Conservation (phyloP, 2,888 invertebrate species). For the Buathra laborator region DNA sequence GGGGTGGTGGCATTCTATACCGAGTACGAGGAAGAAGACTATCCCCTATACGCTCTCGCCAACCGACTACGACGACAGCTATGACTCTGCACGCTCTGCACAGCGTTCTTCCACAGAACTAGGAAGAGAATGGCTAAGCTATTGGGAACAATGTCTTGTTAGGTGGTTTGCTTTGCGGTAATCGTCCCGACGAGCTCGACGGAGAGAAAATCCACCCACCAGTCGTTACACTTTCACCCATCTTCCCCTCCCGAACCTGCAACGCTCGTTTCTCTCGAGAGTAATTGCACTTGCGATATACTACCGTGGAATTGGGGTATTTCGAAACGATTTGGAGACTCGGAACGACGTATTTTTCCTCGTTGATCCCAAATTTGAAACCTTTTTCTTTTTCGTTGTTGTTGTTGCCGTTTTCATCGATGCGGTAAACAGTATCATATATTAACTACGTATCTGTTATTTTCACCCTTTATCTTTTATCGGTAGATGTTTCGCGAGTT, state of each 20-base stretch:
- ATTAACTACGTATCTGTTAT: neutral
- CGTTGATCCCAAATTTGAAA: neutral
- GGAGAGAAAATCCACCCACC: slow-evolving; percentile 50
- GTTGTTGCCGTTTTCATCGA: neutral
- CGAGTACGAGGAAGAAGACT: slow-evolving; percentile 58
- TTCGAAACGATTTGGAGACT: slow-evolving; percentile 19
- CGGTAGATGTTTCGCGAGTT: too few species aligned
- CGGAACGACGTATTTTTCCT: neutral
- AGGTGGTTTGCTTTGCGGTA: slow-evolving; percentile 83
- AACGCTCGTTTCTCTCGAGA: slow-evolving; percentile 52
- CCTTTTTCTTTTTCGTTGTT: neutral
- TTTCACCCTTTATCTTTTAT: too few species aligned
- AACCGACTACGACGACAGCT: slow-evolving; percentile 35
- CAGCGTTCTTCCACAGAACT: slow-evolving; percentile 53
- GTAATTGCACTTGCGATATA: slow-evolving; percentile 48
- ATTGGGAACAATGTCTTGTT: slow-evolving; percentile 84
- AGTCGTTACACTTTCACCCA: slow-evolving; percentile 54
- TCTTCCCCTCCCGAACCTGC: slow-evolving; percentile 30
- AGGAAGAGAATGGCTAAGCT: slow-evolving; percentile 79
- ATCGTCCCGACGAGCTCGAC: slow-evolving; percentile 80
- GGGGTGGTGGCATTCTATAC: slow-evolving; percentile 46
- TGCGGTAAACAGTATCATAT: neutral
- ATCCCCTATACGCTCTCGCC: slow-evolving; percentile 47
- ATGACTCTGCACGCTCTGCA: slow-evolving; percentile 20
- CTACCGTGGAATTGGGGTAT: slow-evolving; percentile 7